Evolutionary conservation across 92 coral and sea anemone genomes (phyloP), one percentile per base, ranked within the genome.

Genomic region (Zoanthus sociatus): DNA sequence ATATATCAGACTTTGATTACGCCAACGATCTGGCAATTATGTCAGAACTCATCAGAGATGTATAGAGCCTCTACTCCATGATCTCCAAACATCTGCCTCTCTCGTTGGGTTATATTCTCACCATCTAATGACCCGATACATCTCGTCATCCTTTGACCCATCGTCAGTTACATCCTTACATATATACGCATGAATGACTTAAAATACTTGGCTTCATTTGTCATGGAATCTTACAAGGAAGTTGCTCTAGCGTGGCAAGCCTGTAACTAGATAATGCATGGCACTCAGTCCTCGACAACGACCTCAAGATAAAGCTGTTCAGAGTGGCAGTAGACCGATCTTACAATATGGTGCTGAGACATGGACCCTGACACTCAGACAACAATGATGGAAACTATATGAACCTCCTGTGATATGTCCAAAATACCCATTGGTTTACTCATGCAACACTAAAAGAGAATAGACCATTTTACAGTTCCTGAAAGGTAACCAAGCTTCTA

Each of bases 251-350:
- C 85, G 0, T 79, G 85, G 85, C 18, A 12, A 30, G 53, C 85
- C 7, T 79, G 85, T 37, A 79, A 79, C 11, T 79, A 45, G 73
- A 79, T 73, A 79, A 79, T 6, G 37, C 30, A n/a, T 79, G 85
- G 58, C 58, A 10, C 15, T 53, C 58, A 53, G 2, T 9, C 58
- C 58, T 53, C 8, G 12, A 1, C 12, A 53, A 53, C 58, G 2
- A 0, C 11, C 58, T 53, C 9, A 53, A 53, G 7, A 53, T 53
- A 9, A 14, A 64, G 9, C 16, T 64, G 8, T 64, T 64, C 20
- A 11, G 20, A 16, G n/a, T 20, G 71, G 71, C n/a, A 7, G n/a
- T 64, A 11, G 20, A 64, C 17, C 71, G 6, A 64, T 64, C 31
- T 20, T 64, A 20, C 42, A 2, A 37, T 37, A 37, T 2, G 42